Percentiles rank a stretch among this genome's conserved stretches.
phyloP scores from a whole-genome alignment of 2,888 invertebrate species.

The Ectemnius lituratus region DNA sequence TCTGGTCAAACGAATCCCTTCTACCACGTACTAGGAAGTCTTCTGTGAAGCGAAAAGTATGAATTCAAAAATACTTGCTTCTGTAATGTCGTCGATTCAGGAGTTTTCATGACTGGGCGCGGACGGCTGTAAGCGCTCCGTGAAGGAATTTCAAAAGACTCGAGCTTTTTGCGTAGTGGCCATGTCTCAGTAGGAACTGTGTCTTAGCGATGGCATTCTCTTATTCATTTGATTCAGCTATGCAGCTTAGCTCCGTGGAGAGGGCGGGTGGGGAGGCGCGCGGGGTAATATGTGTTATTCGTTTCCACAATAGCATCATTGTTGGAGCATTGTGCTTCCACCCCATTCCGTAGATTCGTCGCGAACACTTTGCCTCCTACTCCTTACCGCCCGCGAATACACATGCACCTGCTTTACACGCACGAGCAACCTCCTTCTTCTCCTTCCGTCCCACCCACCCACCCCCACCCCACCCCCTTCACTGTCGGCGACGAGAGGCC shows the following conservation, averaged over 20 bases:
- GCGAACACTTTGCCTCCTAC: constrained; percentile 70
- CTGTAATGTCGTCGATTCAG: too few species aligned
- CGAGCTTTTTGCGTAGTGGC: constrained; percentile 25
- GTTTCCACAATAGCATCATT: constrained; percentile 75
- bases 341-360: constrained; percentile 69
- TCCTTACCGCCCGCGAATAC: constrained; percentile 52
- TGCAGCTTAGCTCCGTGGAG: constrained; percentile 64
- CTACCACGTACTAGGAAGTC: too few species aligned
- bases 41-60: too few species aligned
- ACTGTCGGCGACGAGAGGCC: constrained; percentile 24
- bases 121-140: too few species aligned
- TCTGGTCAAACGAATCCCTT: neutral
- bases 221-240: constrained; percentile 71
- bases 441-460: constrained; percentile 31
- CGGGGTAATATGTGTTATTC: constrained; percentile 72
- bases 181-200: constrained; percentile 33
- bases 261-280: constrained; percentile 58
- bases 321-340: constrained; percentile 72
- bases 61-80: too few species aligned
- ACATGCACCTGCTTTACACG: constrained; percentile 56
- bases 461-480: constrained; percentile 17
- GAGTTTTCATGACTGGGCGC: too few species aligned
- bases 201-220: constrained; percentile 62
- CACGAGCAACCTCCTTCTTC: constrained; percentile 52
- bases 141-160: neutral